Base-by-base conservation (phyloP, 2,888 invertebrate species). In the Crossocerus cetratus region DNA sequence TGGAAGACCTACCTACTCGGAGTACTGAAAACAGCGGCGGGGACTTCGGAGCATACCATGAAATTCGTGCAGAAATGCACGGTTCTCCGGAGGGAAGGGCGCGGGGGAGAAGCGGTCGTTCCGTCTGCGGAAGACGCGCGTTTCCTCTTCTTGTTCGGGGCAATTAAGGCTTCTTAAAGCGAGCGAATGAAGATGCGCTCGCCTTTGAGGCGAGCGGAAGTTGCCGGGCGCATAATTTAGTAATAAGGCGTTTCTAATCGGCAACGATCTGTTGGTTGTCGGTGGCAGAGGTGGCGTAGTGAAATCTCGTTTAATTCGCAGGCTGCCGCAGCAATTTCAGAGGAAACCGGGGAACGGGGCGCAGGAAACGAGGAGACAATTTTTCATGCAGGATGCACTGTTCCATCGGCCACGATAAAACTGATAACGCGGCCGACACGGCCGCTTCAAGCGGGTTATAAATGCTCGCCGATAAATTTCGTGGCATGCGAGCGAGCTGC, bases 191-290 rank as follows among this genome's bases (percentile, higher is more conserved):
- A 22, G 56, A 16, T 49, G 22, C 61, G 64, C 44, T 4, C 16
- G 54, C 44, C 42, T 60, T 45, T 16, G 14, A 49, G 49, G 53
- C 55, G 59, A 11, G 72, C 77, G 81, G 82, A 83, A 81, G 80
- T 73, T 44, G 74, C 8, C 60, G 53, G 32, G 23, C 65, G 83
- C 76, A 82, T 83, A 82, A 82, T 82, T 72, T 69, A 64, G 74
- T 81, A 74, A 81, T 83, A 81, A 82, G 77, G 58, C 58, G 72
- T 61, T 73, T 71, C 82, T 80, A 80, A 78, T 77, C 78, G 72
- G 43, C 21, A 4, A 60, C 65, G 65, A 82, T 74, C 79, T 70
- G 72, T 68, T 49, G 57, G 64, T 66, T 64, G 69, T 63, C 65
- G 58, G n/a, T n/a, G 44, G 67, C 14, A 14, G 8, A 53, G 57